phyloP scores from a whole-genome alignment of 2,888 invertebrate genomes.

The Caenorhabditis uteleia region DNA sequence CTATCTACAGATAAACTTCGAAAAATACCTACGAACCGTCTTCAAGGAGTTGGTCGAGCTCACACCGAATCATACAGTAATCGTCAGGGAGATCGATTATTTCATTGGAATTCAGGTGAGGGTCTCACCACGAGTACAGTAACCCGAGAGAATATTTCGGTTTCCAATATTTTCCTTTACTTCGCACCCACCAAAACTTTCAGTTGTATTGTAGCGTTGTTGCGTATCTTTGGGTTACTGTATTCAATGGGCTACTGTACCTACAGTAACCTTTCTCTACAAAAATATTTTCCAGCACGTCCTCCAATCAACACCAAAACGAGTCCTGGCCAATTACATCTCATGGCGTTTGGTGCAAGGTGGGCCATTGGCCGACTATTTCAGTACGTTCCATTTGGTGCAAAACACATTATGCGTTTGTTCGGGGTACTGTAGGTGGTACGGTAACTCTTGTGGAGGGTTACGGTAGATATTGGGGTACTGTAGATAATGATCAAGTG shows the following conservation, averaged over 20 bases:
- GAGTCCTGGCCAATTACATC: conserved; percentile 65
- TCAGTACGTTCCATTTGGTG: conserved; percentile 34
- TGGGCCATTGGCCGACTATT: conserved; percentile 38
- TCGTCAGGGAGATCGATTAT: conserved; percentile 63
- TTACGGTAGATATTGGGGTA: too few species aligned
- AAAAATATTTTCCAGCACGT: conserved; percentile 48
- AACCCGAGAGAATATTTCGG: too few species aligned
- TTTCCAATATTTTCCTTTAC: too few species aligned
- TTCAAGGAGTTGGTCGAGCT: conserved; percentile 58
- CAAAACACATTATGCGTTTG: conserved; percentile 1
- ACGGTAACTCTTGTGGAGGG: too few species aligned
- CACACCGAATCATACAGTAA: conserved; percentile 59
- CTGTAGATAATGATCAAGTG: too few species aligned
- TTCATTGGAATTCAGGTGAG: conserved; percentile 59
- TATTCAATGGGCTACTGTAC: too few species aligned
- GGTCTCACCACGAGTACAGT: background rate
- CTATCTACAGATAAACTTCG: conserved; percentile 57
- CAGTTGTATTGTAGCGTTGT: background rate
- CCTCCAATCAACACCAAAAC: conserved; percentile 54
- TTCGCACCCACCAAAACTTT: background rate
- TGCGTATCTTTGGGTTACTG: too few species aligned
- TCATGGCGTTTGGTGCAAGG: conserved; percentile 65
- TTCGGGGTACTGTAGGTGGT: too few species aligned
- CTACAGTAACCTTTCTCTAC: background rate
- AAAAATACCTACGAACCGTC: conserved; percentile 51